These are phyloP conservation scores for Sebastes fasciatus DNA, from an alignment of 2,113 vertebrate genomes.

Conservation along the genomic window DNA sequence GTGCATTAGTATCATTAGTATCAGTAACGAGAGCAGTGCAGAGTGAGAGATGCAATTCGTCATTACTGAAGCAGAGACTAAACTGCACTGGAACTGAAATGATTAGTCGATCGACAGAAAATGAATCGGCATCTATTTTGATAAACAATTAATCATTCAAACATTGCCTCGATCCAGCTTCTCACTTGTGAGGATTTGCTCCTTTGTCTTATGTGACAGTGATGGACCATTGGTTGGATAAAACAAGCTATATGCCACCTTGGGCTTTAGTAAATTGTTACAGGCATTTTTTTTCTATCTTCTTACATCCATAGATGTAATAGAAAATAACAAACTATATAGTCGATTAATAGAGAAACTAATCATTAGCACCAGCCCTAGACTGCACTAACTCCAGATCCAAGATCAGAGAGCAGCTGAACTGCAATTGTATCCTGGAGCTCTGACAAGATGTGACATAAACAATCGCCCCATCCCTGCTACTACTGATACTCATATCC, in stretches of 20 bases:
- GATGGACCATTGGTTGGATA: too few species aligned
- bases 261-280: not conserved
- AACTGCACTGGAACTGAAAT: not conserved
- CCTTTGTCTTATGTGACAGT: not conserved
- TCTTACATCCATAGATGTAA: not conserved
- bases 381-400: not conserved
- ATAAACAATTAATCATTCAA: not conserved
- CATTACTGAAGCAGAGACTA: not conserved
- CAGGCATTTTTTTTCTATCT: not conserved
- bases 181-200: too few species aligned
- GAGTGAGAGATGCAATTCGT: not conserved
- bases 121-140: not conserved
- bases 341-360: not conserved
- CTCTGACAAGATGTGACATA: too few species aligned
- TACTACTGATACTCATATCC: too few species aligned
- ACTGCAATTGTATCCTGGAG: too few species aligned
- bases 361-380: not conserved
- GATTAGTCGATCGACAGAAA: not conserved
- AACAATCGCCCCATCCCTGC: too few species aligned
- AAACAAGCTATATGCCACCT: too few species aligned
- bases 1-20: too few species aligned
- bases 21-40: not conserved
- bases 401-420: not conserved
- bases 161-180: not conserved
- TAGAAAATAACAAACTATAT: not conserved